A percentile compares a stretch with the other conserved stretches of the same genome.
Evolutionary conservation across 2,113 vertebrate species (phyloP).

Genomic region (Arenaria interpres): DNA sequence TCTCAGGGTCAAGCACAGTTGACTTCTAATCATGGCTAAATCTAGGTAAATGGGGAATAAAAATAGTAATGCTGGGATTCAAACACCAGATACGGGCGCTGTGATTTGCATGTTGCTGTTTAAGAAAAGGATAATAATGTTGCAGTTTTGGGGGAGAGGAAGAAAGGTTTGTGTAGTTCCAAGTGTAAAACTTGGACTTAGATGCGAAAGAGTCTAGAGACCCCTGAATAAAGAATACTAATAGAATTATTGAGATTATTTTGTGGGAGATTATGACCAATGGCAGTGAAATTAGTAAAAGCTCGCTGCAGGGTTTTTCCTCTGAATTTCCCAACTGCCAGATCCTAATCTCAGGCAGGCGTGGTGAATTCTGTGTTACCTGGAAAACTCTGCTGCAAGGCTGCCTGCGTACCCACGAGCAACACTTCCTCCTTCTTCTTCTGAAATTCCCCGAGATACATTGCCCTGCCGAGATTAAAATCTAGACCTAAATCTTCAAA

Average conservation of each 20-base stretch:
- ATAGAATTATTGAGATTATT: neutral
- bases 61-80: neutral
- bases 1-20: neutral
- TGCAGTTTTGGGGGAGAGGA: fast-evolving
- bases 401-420: neutral
- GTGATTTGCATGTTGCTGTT: fast-evolving
- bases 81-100: neutral
- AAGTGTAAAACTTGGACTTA: neutral
- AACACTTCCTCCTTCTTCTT: neutral
- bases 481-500: constrained; percentile 23
- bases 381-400: neutral
- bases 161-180: neutral
- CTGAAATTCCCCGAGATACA: neutral
- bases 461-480: constrained; percentile 15
- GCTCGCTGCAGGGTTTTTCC: neutral
- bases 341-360: neutral
- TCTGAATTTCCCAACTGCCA: neutral
- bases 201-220: neutral
- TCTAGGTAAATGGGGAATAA: neutral
- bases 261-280: neutral
- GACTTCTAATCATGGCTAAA: neutral
- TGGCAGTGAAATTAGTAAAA: neutral
- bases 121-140: neutral
- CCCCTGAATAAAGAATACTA: neutral
- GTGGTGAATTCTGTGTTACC: neutral